Conservation (phyloP, 2,113 vertebrate species). For the Typhlomys cinereus region DNA sequence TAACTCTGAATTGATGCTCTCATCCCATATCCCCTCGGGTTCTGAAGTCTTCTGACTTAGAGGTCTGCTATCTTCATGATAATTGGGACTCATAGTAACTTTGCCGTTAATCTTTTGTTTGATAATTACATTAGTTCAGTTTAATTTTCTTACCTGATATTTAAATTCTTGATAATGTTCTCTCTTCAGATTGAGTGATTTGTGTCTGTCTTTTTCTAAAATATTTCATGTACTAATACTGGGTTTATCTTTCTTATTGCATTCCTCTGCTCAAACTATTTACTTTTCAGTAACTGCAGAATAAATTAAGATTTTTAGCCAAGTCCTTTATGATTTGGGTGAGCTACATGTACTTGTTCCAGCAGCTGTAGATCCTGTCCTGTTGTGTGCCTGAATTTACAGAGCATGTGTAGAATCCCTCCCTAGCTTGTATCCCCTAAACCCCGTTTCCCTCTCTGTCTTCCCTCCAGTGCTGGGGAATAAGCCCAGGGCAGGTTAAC, state of each 20-base stretch:
- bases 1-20: neutral
- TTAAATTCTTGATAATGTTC: neutral
- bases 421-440: neutral
- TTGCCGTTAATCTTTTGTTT: neutral
- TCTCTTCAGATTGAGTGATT: neutral
- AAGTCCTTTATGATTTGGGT: neutral
- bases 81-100: neutral
- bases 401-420: neutral
- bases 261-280: neutral
- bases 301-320: neutral
- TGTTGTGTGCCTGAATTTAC: neutral
- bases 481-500: neutral
- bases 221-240: neutral
- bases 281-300: neutral
- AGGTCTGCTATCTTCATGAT: neutral
- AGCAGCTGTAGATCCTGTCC: neutral
- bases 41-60: neutral
- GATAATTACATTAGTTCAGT: neutral
- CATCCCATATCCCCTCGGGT: neutral
- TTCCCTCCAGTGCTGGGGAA: neutral
- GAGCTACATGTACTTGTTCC: neutral
- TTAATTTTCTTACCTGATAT: neutral
- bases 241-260: neutral
- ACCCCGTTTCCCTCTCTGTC: accelerated
- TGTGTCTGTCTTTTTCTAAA: neutral